Conservation (phyloP, 2,113 vertebrate genomes). For the Oreochromis spilurus region DNA sequence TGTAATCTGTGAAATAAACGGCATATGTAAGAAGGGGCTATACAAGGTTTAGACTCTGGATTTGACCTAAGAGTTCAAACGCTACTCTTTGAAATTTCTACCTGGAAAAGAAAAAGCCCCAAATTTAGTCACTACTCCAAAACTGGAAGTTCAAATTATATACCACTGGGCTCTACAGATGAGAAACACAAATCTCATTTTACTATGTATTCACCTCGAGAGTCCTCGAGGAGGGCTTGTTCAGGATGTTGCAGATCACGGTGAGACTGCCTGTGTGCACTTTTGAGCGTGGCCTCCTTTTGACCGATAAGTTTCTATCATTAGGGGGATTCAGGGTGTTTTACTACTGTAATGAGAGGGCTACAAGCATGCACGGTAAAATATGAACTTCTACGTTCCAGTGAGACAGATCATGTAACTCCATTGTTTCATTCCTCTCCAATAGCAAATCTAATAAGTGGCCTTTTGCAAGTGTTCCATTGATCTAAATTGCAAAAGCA, state of each 20-base stretch:
- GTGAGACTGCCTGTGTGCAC: rapidly evolving
- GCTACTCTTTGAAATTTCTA: background rate
- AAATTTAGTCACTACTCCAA: background rate
- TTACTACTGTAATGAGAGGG: background rate
- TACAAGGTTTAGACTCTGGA: background rate
- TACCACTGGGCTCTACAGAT: background rate
- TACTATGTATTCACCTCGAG: background rate
- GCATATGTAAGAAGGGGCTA: rapidly evolving
- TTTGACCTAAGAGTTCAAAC: background rate
- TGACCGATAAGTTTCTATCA: background rate
- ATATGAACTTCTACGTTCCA: background rate
- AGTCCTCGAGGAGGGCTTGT: background rate
- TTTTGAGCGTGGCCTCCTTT: rapidly evolving
- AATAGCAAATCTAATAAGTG: background rate
- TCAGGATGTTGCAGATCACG: background rate
- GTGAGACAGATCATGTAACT: background rate
- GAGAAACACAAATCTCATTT: too few species aligned
- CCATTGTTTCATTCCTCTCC: background rate
- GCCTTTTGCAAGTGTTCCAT: background rate
- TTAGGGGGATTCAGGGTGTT: background rate
- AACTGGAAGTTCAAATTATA: background rate
- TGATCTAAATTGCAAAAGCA: background rate
- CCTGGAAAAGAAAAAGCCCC: rapidly evolving
- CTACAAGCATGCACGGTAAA: background rate
- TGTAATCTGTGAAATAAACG: background rate